Evolutionary conservation across 2,797 vertebrate genomes (phyloP), one percentile per base, ranked within the genome.

Genomic region (Acanthurus lineatus): DNA sequence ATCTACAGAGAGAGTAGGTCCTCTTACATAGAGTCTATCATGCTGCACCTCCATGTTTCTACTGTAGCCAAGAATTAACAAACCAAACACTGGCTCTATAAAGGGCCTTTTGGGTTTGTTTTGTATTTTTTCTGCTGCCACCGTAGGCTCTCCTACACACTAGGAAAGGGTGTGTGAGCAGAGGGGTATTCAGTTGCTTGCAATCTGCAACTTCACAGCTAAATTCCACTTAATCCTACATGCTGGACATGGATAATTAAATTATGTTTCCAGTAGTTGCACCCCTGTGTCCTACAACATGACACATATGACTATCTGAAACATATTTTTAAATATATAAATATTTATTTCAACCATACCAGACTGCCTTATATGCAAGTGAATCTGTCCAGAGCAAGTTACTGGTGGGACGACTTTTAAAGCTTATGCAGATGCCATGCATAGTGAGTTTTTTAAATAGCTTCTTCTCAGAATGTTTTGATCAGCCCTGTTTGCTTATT

Each of bases 401-500:
- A 12, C 17, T 56, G 62, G 58, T 54, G 38, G 12, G 32, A 28
- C 19, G 52, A 69, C 32, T 81, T 83, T 82, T 48, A 86, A 59
- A 75, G 76, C n/a, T 56, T 75, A 73, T 70, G 59, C 82, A 74
- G 56, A 83, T 69, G 35, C 25, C 3, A 6, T 48, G 57, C 35
- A 77, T 76, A 86, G 79, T 68, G 47, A 70, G 35, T 68, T 70
- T 81, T 81, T 78, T 44, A 71, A 72, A 79, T 79, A 65, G 68
- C 69, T 47, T 56, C 32, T 65, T 77, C 45, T 68, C 47, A 48
- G 58, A 40, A 28, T 28, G 81, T 73, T 79, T 65, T 77, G 25
- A 54, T 85, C 56, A 38, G 35, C 56, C 42, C 22, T 78, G 84
- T 91, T 89, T 91, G 81, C 86, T 77, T 42, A 76, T 82, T 63